Evolutionary conservation across 2,113 vertebrate species (phyloP).

Genomic region (Verasper variegatus): DNA sequence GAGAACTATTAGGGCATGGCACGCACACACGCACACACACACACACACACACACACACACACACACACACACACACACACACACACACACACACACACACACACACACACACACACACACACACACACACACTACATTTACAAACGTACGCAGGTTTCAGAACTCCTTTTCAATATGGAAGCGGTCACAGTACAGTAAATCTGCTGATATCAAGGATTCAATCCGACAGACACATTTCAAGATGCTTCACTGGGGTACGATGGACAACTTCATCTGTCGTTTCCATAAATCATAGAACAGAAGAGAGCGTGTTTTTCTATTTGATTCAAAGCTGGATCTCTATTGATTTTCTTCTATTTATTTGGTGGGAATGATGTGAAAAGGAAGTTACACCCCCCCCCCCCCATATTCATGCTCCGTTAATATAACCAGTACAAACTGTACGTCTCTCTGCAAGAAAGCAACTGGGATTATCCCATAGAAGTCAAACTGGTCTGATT

Average conservation of each 20-base stretch:
- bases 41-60: conserved; percentile 29
- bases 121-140: conserved; percentile 44
- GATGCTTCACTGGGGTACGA: not conserved
- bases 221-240: not conserved
- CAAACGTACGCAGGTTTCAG: conserved; percentile 31
- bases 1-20: conserved; percentile 43
- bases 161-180: conserved; percentile 4
- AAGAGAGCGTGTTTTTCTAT: not conserved
- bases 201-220: not conserved
- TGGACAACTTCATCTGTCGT: not conserved
- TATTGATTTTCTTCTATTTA: not conserved
- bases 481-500: too few species aligned
- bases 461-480: too few species aligned
- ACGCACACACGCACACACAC: conserved; percentile 26
- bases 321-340: not conserved
- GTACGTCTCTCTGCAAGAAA: too few species aligned
- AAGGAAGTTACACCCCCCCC: too few species aligned
- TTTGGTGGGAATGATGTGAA: too few species aligned
- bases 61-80: conserved; percentile 30
- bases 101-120: conserved; percentile 28
- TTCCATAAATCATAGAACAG: not conserved
- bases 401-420: too few species aligned
- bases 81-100: conserved; percentile 24
- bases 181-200: conserved; percentile 18
- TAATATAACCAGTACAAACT: too few species aligned